Conservation (phyloP, 2,113 vertebrate species). For the Microtus montanus region DNA sequence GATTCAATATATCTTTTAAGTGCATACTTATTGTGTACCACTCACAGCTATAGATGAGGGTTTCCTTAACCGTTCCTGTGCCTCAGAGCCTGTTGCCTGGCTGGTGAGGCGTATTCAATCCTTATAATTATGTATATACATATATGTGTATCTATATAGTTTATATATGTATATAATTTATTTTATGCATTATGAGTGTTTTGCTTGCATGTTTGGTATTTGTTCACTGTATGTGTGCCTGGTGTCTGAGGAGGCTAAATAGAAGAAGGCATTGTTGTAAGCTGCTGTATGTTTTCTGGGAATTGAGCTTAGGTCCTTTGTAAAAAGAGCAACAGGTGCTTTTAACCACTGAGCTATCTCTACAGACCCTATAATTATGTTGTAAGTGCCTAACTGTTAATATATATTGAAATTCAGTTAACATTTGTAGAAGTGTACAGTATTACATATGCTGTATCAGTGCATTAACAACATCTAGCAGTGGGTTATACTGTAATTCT, state of each 20-base stretch:
- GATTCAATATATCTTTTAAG: conserved; percentile 5
- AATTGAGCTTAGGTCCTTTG: not conserved
- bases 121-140: not conserved
- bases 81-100: not conserved
- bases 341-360: not conserved
- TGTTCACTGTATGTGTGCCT: not conserved
- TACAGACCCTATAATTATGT: not conserved
- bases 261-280: not conserved
- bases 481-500: not conserved
- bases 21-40: not conserved
- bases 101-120: not conserved
- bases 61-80: conserved; percentile 13
- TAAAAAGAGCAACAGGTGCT: not conserved
- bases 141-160: not conserved
- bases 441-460: not conserved
- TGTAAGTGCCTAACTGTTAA: conserved; percentile 43
- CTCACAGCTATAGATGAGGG: not conserved
- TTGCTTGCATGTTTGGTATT: not conserved
- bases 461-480: not conserved
- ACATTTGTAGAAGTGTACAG: conserved; percentile 9
- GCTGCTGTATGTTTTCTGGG: not conserved
- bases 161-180: not conserved
- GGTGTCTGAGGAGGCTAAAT: not conserved
- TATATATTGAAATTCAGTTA: conserved; percentile 46
- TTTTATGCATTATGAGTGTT: not conserved